These are phyloP conservation scores for Manacus vitellinus DNA, from an alignment of 2,113 vertebrate genomes.

Conservation along the genomic window DNA sequence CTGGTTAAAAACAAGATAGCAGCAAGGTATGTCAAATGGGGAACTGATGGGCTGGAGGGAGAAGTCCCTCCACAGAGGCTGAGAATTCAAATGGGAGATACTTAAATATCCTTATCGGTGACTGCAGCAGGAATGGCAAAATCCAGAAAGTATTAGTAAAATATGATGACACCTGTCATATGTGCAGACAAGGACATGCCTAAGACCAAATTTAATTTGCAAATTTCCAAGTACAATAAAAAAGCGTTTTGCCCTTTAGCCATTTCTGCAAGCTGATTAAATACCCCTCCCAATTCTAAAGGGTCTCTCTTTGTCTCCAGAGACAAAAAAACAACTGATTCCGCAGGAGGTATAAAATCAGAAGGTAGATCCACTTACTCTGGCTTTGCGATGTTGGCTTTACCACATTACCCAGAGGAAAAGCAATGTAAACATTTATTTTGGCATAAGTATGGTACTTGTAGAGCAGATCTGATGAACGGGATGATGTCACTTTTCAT, in stretches of 20 bases:
- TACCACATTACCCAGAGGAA: neutral
- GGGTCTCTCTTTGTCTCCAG: neutral
- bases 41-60: neutral
- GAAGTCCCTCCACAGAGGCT: neutral
- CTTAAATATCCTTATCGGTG: neutral
- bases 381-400: neutral
- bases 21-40: neutral
- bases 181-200: neutral
- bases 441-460: neutral
- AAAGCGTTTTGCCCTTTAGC: neutral
- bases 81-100: neutral
- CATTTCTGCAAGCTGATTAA: neutral
- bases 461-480: neutral
- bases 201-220: neutral
- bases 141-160: neutral
- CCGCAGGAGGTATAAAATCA: neutral
- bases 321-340: neutral
- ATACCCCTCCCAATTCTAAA: neutral
- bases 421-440: neutral
- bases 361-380: neutral
- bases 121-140: neutral
- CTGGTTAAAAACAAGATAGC: neutral
- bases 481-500: neutral
- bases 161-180: fast-evolving
- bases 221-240: neutral